Evolutionary conservation across 2,888 invertebrate species (phyloP).

Genomic region (Pardosa pseudoannulata): DNA sequence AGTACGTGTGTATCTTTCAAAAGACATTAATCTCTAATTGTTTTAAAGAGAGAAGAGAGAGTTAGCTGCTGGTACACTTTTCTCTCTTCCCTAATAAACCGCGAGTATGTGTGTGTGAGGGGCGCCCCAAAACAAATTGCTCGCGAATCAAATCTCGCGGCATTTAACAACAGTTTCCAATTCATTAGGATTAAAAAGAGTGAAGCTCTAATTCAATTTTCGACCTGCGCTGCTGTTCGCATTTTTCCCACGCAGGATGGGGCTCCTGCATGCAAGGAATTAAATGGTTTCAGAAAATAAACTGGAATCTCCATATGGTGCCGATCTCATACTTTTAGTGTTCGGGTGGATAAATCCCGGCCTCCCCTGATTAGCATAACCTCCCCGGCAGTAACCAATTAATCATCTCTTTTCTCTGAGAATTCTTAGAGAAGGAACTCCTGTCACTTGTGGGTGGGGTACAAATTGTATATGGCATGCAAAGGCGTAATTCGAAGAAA

Average conservation of each 20-base stretch:
- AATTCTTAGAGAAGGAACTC: slow-evolving; percentile 21
- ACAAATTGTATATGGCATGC: slow-evolving; percentile 48
- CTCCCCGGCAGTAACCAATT: slow-evolving; percentile 45
- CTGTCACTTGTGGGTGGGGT: slow-evolving; percentile 43
- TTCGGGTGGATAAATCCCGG: slow-evolving; percentile 20
- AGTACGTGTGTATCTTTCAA: slow-evolving; percentile 10
- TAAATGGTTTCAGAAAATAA: slow-evolving; percentile 65
- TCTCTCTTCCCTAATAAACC: slow-evolving; percentile 34
- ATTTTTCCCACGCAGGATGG: slow-evolving; percentile 44
- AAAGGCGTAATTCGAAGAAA: neutral
- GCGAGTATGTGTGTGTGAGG: slow-evolving; percentile 16
- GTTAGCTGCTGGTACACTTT: too few species aligned
- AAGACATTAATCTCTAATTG: slow-evolving; percentile 70
- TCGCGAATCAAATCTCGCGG: slow-evolving; percentile 36
- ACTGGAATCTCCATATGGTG: slow-evolving; percentile 56
- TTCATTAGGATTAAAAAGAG: slow-evolving; percentile 72
- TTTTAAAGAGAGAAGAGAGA: slow-evolving; percentile 19
- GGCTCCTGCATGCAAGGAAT: slow-evolving; percentile 30
- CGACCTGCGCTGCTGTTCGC: slow-evolving; percentile 13
- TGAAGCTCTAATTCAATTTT: slow-evolving; percentile 59
- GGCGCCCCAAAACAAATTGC: slow-evolving; percentile 41
- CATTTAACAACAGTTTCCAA: slow-evolving; percentile 66
- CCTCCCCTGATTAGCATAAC: slow-evolving; percentile 67
- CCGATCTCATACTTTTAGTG: slow-evolving; percentile 61
- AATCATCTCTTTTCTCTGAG: slow-evolving; percentile 54